phyloP scores from a whole-genome alignment of 37 sponge, comb jelly and placozoan genomes.

The Oopsacas minuta region DNA sequence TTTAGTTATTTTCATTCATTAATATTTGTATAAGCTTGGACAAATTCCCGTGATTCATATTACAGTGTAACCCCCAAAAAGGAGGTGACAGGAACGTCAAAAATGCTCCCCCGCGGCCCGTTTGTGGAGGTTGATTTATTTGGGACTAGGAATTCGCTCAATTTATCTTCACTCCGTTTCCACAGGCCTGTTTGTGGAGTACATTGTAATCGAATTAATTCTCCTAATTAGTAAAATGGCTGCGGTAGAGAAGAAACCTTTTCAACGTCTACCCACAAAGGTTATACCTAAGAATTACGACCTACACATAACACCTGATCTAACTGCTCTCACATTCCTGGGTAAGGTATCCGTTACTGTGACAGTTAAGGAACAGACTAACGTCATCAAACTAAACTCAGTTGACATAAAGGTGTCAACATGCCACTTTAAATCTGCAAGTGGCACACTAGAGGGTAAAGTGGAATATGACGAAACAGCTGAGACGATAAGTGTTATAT shows the following conservation, averaged over 20 bases:
- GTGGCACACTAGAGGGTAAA: neutral
- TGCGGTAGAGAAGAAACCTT: slow-evolving; percentile 51
- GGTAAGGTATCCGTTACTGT: slow-evolving; percentile 52
- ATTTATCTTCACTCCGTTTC: too few species aligned
- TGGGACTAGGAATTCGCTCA: too few species aligned
- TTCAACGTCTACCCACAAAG: slow-evolving; percentile 67
- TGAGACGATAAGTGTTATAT: slow-evolving; percentile 57
- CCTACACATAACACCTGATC: slow-evolving; percentile 63
- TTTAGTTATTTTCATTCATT: too few species aligned
- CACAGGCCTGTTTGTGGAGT: too few species aligned
- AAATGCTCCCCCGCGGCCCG: too few species aligned
- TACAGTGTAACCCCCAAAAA: too few species aligned
- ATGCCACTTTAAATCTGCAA: neutral
- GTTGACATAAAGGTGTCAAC: slow-evolving; percentile 33
- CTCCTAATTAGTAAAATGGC: too few species aligned
- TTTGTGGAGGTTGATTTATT: too few species aligned
- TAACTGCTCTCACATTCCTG: slow-evolving; percentile 49
- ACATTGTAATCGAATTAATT: too few species aligned
- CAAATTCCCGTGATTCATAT: too few species aligned
- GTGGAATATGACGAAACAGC: slow-evolving; percentile 30
- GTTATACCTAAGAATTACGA: slow-evolving; percentile 75
- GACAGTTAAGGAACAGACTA: slow-evolving; percentile 33
- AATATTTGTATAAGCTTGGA: too few species aligned
- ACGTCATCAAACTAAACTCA: slow-evolving; percentile 30
- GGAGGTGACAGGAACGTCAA: too few species aligned